Evolutionary conservation across 2,113 vertebrate species (phyloP).

Genomic region (Drymodes brunneopygia): DNA sequence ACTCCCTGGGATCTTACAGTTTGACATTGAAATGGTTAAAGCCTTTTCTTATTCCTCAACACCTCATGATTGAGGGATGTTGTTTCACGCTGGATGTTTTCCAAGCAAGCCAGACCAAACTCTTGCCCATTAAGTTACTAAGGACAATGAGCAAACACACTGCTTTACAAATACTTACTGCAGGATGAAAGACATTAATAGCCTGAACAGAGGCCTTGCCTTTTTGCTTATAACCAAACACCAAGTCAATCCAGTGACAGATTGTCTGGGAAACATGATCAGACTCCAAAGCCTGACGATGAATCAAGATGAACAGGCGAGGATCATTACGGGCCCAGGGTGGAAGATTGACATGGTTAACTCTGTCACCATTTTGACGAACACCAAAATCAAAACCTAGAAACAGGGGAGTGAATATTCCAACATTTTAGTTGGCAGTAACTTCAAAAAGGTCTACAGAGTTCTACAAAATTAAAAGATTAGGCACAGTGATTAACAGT

Average conservation of each 20-base stretch:
- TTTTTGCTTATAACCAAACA: conserved; percentile 98
- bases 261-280: conserved; percentile 95
- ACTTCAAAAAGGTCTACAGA: background rate
- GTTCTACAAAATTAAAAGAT: background rate
- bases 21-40: background rate
- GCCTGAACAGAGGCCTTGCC: conserved; percentile 95
- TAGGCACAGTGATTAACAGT: background rate
- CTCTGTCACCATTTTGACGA: conserved; percentile 93
- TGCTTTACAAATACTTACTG: conserved; percentile 77
- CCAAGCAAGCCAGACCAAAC: background rate
- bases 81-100: background rate
- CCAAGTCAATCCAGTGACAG: conserved; percentile 97
- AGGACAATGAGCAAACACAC: background rate
- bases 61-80: background rate
- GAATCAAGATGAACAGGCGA: conserved; percentile 93
- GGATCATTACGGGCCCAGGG: conserved; percentile 97
- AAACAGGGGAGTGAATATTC: background rate
- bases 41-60: background rate
- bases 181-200: conserved; percentile 98
- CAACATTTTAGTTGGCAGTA: background rate
- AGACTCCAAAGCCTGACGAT: conserved; percentile 95
- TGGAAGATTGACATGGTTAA: conserved; percentile 95
- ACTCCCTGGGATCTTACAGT: background rate
- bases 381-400: conserved; percentile 97
- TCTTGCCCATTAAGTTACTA: background rate